These are phyloP conservation scores for Trachurus trachurus DNA, from an alignment of 2,797 vertebrate species.

Conservation along the genomic window DNA sequence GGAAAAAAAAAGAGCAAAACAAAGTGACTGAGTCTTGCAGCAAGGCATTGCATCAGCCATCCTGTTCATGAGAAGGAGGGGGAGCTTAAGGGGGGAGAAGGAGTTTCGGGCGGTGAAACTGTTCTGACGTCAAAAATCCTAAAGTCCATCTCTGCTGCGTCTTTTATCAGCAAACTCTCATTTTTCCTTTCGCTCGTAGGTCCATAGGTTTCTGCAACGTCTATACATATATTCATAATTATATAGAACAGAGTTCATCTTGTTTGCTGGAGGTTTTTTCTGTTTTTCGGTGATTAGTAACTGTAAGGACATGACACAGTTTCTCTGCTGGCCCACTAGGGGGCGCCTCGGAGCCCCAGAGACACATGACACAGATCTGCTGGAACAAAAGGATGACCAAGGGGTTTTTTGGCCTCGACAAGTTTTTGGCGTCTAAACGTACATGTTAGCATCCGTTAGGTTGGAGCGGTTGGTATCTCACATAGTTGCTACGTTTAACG, in stretches of 20 bases:
- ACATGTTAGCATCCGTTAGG: conserved; percentile 76
- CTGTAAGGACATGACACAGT: conserved; percentile 74
- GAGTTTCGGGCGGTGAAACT: conserved; percentile 49
- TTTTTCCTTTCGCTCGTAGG: conserved; percentile 65
- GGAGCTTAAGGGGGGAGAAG: background rate
- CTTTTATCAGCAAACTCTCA: conserved; percentile 51
- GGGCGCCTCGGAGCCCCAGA: conserved; percentile 68
- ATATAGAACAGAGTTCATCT: conserved; percentile 83
- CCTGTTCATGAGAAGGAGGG: conserved; percentile 62
- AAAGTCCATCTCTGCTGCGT: conserved; percentile 65
- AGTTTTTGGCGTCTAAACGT: conserved; percentile 81
- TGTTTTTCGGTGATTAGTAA: conserved; percentile 78
- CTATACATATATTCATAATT: conserved; percentile 86
- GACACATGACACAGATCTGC: conserved; percentile 82
- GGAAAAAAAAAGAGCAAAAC: conserved; percentile 58
- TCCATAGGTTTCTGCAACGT: conserved; percentile 83
- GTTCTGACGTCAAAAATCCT: conserved; percentile 71
- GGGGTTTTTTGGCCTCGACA: conserved; percentile 71
- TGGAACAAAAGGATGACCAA: conserved; percentile 76
- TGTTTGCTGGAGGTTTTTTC: conserved; percentile 79
- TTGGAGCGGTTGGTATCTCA: conserved; percentile 76
- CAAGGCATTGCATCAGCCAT: conserved; percentile 54
- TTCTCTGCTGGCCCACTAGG: conserved; percentile 70
- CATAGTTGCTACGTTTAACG: conserved; percentile 83
- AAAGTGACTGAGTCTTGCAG: conserved; percentile 65